These are phyloP conservation scores for Gisinianus flammeolus DNA, from an alignment of 2,888 invertebrate genomes.

Conservation along the genomic window DNA sequence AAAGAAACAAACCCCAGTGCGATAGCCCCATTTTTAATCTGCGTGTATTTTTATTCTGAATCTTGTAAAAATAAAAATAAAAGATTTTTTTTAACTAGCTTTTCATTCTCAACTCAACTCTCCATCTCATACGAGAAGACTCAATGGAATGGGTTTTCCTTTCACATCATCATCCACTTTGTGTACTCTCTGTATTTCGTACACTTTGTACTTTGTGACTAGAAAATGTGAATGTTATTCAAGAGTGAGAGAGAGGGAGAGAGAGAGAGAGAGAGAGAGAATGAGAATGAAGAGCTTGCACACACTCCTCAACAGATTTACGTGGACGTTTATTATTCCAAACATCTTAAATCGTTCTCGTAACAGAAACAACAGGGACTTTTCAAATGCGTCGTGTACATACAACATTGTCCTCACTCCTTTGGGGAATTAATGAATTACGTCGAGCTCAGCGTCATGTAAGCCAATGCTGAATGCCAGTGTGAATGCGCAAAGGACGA, in stretches of 20 bases:
- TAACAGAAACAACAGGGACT: background rate
- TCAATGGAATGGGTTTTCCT: constrained; percentile 21
- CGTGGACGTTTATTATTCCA: background rate
- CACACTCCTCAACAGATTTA: background rate
- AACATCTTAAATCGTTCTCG: constrained; percentile 12
- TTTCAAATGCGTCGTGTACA: too few species aligned
- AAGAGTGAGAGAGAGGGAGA: background rate
- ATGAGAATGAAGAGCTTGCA: background rate
- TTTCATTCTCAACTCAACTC: constrained; percentile 3
- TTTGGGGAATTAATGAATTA: constrained; percentile 12
- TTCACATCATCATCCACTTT: constrained; percentile 6
- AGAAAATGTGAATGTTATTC: background rate
- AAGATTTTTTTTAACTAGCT: constrained; percentile 3
- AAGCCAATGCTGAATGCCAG: background rate
- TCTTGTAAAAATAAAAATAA: background rate
- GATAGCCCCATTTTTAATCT: constrained; percentile 16
- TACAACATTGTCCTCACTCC: background rate
- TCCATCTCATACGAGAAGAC: background rate
- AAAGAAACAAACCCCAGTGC: constrained; percentile 25
- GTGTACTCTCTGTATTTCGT: background rate
- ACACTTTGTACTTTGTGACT: background rate
- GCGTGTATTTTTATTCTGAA: constrained; percentile 20
- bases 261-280: background rate
- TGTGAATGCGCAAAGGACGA: background rate
- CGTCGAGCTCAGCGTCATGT: background rate